Percentiles rank a stretch among this genome's conserved stretches.
Evolutionary conservation across 2,888 invertebrate species (phyloP).

Genomic region (Platypus cylindrus): DNA sequence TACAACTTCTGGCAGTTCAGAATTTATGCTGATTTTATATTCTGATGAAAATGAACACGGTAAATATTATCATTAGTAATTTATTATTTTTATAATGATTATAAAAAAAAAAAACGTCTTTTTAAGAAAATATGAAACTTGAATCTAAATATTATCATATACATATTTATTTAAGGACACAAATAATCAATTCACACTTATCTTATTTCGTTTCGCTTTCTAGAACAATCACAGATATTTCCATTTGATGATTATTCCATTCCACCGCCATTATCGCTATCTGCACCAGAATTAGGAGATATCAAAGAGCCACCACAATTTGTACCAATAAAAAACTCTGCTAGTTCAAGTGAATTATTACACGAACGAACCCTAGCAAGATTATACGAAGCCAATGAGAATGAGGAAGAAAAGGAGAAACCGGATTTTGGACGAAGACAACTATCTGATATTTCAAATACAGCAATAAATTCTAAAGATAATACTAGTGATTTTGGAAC

Average conservation of each 20-base stretch:
- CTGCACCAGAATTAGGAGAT: conserved; percentile 61
- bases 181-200: no score
- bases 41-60: conserved; percentile 30
- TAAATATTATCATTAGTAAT: conserved; percentile 17
- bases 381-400: conserved; percentile 63
- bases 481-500: conserved; percentile 36
- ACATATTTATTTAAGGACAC: no score
- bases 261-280: conserved; percentile 69
- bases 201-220: no score
- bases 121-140: no score
- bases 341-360: conserved; percentile 70
- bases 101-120: no score
- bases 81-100: no score
- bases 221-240: conserved; percentile 32
- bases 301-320: conserved; percentile 43
- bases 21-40: conserved; percentile 65
- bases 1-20: conserved; percentile 54
- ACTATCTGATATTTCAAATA: conserved; percentile 30
- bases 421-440: conserved; percentile 14
- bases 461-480: conserved; percentile 41
- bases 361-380: conserved; percentile 74
- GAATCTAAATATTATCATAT: no score
- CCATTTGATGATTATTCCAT: conserved; percentile 54
- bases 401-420: conserved; percentile 49
- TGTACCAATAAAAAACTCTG: conserved; percentile 51